These are phyloP conservation scores for Aphrophora alni DNA, from an alignment of 2,888 invertebrate genomes.

Conservation along the genomic window DNA sequence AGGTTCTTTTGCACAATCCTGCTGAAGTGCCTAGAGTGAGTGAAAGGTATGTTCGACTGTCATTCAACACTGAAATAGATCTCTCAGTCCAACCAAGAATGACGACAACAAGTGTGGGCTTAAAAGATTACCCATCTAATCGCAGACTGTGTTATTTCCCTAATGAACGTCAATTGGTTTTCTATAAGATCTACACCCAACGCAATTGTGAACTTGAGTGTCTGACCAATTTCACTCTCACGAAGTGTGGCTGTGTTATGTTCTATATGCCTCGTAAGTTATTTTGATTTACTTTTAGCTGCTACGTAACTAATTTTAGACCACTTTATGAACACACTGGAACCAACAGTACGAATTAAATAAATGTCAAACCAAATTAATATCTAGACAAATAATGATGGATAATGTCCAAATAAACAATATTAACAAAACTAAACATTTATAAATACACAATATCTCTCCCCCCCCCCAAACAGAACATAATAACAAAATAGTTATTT, in stretches of 20 bases:
- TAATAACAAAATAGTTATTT: no score
- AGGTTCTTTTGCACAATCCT: constrained; percentile 67
- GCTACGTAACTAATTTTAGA: no score
- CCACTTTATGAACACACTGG: no score
- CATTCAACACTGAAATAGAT: constrained; percentile 72
- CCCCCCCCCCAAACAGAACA: no score
- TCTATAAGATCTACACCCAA: constrained; percentile 74
- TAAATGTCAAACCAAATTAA: no score
- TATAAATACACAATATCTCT: no score
- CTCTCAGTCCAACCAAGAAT: constrained; percentile 77
- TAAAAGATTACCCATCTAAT: constrained; percentile 66
- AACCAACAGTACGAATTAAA: no score
- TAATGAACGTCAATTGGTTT: constrained; percentile 67
- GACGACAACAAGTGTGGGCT: constrained; percentile 73
- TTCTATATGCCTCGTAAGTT: constrained; percentile 71
- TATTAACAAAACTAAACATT: no score
- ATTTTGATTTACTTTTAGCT: no score
- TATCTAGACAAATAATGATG: no score
- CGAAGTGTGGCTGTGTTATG: constrained; percentile 70
- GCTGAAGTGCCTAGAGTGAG: constrained; percentile 71
- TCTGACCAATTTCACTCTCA: constrained; percentile 69
- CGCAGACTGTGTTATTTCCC: constrained; percentile 69
- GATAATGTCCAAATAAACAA: no score
- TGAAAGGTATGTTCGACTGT: constrained; percentile 73
- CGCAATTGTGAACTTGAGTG: constrained; percentile 77